Evolutionary conservation across 2,113 vertebrate genomes (phyloP).

Genomic region (Athene cunicularia): DNA sequence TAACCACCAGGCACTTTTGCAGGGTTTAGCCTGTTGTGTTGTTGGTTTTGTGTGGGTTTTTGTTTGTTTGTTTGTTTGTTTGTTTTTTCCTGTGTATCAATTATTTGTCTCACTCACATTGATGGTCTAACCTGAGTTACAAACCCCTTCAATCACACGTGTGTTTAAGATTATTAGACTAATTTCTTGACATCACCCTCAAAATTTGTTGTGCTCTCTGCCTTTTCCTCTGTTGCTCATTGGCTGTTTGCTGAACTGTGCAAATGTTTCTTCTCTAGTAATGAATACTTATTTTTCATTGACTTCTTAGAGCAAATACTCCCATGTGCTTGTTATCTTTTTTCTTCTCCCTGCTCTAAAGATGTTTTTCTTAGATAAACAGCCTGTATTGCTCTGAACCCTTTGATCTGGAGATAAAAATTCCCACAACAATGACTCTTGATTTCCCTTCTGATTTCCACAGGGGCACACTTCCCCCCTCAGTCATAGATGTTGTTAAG

Average conservation of each 20-base stretch:
- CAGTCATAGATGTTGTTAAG: not conserved
- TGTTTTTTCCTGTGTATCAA: not conserved
- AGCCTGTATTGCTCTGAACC: not conserved
- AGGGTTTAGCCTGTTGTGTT: not conserved
- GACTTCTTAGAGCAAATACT: conserved; percentile 16
- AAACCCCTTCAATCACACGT: not conserved
- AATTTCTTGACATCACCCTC: not conserved
- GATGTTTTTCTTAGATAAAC: conserved; percentile 14
- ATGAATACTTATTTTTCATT: conserved; percentile 30
- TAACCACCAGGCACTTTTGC: not conserved
- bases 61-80: too few relatives aligned
- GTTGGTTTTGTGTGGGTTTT: too few relatives aligned
- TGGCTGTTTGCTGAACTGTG: conserved; percentile 22
- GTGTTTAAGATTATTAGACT: not conserved
- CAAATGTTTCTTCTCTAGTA: conserved; percentile 4
- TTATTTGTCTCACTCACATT: not conserved
- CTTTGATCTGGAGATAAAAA: conserved; percentile 65
- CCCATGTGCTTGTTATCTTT: not conserved
- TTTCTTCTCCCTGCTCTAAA: not conserved
- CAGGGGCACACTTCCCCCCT: not conserved
- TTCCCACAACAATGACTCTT: conserved; percentile 2
- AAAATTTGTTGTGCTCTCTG: not conserved
- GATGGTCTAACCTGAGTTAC: not conserved
- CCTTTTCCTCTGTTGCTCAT: not conserved
- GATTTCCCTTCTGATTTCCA: conserved; percentile 4